Evolutionary conservation across 92 coral and sea anemone species (phyloP).

Genomic region (Phymanthus crucifer): DNA sequence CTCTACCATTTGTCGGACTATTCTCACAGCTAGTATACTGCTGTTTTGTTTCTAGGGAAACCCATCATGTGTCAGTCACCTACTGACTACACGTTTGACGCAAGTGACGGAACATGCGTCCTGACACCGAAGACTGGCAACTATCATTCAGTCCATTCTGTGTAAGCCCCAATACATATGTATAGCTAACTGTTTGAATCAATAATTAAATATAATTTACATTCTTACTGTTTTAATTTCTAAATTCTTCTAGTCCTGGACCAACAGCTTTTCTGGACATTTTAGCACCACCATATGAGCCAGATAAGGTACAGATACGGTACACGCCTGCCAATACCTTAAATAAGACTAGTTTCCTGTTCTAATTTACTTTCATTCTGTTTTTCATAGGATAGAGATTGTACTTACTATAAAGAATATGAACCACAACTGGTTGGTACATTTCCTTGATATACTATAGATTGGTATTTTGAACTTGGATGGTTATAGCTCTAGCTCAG

Average conservation of each 20-base stretch:
- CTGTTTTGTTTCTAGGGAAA: neutral
- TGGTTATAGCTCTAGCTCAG: neutral
- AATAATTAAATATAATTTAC: neutral
- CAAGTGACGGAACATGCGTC: constrained; percentile 54
- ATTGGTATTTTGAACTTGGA: neutral
- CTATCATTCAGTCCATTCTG: constrained; percentile 65
- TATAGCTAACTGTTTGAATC: neutral
- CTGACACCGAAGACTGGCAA: constrained; percentile 76
- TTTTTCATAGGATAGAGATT: constrained; percentile 75
- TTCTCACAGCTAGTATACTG: neutral
- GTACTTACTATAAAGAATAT: constrained; percentile 78
- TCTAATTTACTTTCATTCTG: neutral
- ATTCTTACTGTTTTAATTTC: neutral
- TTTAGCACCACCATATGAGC: constrained; percentile 90
- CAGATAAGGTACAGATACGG: constrained; percentile 64
- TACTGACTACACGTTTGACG: constrained; percentile 49
- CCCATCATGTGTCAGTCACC: constrained; percentile 17
- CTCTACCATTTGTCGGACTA: no score
- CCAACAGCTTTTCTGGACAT: constrained; percentile 92
- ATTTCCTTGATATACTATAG: neutral
- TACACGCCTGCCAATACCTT: neutral
- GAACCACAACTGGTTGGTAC: constrained; percentile 64
- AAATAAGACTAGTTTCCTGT: neutral
- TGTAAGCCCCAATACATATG: constrained; percentile 37
- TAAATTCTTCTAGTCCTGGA: constrained; percentile 36